Conservation (phyloP, 2,113 vertebrate genomes). For the Callorhinus ursinus region DNA sequence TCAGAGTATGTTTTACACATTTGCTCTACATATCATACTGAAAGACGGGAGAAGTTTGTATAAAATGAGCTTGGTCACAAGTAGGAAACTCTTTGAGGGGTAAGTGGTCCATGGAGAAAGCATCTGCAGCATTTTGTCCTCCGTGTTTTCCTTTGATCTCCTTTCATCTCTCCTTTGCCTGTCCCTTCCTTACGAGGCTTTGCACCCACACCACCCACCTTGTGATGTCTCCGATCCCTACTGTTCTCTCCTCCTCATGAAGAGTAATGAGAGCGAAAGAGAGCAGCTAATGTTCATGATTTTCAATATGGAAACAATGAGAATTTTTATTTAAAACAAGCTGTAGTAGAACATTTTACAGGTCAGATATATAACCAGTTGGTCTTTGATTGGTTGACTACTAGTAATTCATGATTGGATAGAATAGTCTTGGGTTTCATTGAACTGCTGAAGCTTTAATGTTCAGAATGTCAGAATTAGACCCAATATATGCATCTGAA, state of each 20-base stretch:
- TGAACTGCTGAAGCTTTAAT: not conserved
- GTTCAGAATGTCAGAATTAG: conserved; percentile 9
- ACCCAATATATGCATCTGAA: not conserved
- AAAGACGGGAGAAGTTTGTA: not conserved
- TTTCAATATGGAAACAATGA: conserved; percentile 35
- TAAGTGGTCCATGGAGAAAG: not conserved
- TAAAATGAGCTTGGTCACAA: not conserved
- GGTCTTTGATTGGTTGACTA: not conserved
- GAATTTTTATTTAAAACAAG: conserved; percentile 31
- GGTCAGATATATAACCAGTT: not conserved
- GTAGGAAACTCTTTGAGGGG: not conserved
- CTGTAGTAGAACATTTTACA: not conserved
- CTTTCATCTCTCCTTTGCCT: not conserved
- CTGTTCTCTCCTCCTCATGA: not conserved
- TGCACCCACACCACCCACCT: not conserved
- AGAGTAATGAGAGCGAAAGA: not conserved
- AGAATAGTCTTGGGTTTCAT: not conserved
- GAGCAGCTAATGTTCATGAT: not conserved
- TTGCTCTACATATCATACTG: not conserved
- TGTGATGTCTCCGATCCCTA: not conserved
- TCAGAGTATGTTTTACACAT: not conserved
- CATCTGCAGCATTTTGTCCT: not conserved
- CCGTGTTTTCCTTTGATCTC: not conserved
- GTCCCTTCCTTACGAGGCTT: not conserved
- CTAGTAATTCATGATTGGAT: not conserved